These are phyloP conservation scores for Sternotherus odoratus DNA, from an alignment of 2,797 vertebrate species.

Conservation along the genomic window DNA sequence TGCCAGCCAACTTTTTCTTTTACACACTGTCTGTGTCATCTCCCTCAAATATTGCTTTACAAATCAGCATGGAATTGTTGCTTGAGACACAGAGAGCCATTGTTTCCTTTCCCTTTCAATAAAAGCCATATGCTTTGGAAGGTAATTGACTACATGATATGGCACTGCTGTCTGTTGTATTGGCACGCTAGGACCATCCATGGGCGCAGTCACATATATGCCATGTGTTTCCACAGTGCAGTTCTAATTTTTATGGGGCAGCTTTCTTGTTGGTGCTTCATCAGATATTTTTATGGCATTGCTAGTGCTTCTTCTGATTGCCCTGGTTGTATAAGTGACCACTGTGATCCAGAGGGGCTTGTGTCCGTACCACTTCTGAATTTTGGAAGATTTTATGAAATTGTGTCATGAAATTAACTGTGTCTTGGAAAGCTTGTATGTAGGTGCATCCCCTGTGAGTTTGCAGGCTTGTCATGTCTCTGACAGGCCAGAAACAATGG, in stretches of 20 bases:
- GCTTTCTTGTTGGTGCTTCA: neutral
- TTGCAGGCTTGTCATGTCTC: neutral
- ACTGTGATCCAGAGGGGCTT: neutral
- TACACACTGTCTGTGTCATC: neutral
- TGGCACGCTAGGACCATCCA: neutral
- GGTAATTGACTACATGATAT: accelerated
- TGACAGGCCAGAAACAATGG: neutral
- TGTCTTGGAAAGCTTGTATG: neutral
- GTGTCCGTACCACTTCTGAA: neutral
- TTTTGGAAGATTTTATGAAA: neutral
- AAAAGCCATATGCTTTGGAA: neutral
- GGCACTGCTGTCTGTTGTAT: neutral
- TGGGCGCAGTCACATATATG: neutral
- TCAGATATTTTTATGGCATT: accelerated
- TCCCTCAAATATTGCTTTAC: neutral
- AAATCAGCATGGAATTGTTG: neutral
- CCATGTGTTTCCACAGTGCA: accelerated
- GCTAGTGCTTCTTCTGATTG: neutral
- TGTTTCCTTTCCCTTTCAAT: constrained; percentile 14
- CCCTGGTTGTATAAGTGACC: neutral
- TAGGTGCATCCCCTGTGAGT: neutral
- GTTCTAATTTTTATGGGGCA: neutral
- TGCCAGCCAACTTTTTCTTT: neutral
- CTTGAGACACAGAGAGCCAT: constrained; percentile 3
- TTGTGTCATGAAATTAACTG: neutral